Conservation (phyloP, 2,113 vertebrate species). For the Macrotus californicus region DNA sequence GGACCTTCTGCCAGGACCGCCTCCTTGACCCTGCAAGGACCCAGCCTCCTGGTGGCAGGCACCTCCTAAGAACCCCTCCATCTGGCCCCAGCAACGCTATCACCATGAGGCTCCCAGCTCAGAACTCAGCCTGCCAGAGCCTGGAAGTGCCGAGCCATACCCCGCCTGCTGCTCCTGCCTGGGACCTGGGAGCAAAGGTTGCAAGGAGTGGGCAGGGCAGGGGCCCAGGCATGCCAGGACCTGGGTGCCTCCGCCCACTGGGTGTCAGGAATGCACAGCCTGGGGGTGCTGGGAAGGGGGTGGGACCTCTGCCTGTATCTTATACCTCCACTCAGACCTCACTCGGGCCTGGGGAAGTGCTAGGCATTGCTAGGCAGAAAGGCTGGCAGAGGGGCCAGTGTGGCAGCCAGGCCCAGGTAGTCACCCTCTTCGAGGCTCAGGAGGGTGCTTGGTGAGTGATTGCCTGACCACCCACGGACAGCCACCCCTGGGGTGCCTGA, state of each 20-base stretch:
- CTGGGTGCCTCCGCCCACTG: slow-evolving; percentile 49
- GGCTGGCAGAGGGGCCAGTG: neutral
- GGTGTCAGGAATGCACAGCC: slow-evolving; percentile 68
- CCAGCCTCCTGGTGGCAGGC: neutral
- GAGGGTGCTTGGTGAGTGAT: neutral
- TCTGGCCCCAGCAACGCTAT: neutral
- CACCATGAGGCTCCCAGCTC: neutral
- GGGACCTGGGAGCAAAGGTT: neutral
- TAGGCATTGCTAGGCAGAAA: neutral
- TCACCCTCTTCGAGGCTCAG: slow-evolving; percentile 6
- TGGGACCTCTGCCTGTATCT: neutral
- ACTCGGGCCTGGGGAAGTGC: neutral
- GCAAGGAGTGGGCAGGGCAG: slow-evolving; percentile 18
- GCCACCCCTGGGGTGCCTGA: neutral
- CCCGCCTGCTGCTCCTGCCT: neutral
- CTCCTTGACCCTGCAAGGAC: neutral
- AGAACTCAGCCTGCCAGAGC: slow-evolving; percentile 3
- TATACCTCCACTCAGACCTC: neutral
- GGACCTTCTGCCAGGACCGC: neutral
- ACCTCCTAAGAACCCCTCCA: neutral
- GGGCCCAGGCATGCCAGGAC: slow-evolving; percentile 52
- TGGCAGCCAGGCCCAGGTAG: neutral
- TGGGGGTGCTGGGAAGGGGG: slow-evolving; percentile 15
- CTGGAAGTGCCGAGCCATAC: neutral
- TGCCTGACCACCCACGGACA: neutral